Base-by-base conservation (phyloP, 2,888 invertebrate species). In the Rhamnusium bicolor region DNA sequence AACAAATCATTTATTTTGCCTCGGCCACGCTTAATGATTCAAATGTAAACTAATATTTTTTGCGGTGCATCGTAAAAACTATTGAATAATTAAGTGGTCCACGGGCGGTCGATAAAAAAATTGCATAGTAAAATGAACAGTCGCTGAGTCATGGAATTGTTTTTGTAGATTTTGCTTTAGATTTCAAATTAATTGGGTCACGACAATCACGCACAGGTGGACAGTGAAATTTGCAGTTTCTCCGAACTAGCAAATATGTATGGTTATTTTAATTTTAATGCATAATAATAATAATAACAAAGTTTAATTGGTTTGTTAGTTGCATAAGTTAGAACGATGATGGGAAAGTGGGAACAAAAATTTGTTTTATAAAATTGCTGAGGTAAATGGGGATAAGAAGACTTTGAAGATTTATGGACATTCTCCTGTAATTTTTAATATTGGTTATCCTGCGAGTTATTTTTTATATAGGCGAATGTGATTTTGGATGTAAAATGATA, bases 1-100 rank as follows among this genome's bases (percentile, higher is more conserved):
- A 58, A 56, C 68, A 60, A 40, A 56, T 60, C 19, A 40, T 19
- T 75, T 72, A 58, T 72, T 73, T 63, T 16, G 72, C 14, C 27
- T 27, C 27, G n/a, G 24, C 14, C 56, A 12, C 24, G 24, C n/a
- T 27, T 14, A 27, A 27, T 56, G 56, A 3, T 8, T 27, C 56
- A 12, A 27, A 56, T 27, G 14, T 27, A 27, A 27, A 27, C 14
- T 40, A 12, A 12, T 12, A 8, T 32, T 32, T 24, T 32, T 32
- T 40, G 40, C 40, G 40, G 10, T 3, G 12, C 40, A 1, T 2
- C 1, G 12, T 12, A 40, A 40, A 40, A 40, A 40, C 40, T 40
- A 40, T 12, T 12, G 8, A 8, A 3, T 8, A 29, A 29, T 29
- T 29, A 7, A 29, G 29, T 29, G 29, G 29, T 29, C 29, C 29